Conservation (phyloP, 2,888 invertebrate species). For the Caenorhabditis zanzibari region DNA sequence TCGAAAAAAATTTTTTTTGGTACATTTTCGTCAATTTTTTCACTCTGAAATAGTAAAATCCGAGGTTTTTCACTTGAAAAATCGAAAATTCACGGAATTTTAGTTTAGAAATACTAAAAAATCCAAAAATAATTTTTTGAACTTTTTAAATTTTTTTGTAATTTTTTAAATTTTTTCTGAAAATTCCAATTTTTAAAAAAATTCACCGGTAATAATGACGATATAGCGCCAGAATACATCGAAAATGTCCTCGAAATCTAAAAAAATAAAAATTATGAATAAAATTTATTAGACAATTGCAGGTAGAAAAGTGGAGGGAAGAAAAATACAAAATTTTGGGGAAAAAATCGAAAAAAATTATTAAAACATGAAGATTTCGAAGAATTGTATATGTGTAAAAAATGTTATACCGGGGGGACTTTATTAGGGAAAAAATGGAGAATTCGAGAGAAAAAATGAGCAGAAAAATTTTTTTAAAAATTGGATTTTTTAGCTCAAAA, state of each 20-base stretch:
- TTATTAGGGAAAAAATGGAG: not conserved
- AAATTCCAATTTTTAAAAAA: not conserved
- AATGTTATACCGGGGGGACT: not conserved
- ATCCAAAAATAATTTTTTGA: not conserved
- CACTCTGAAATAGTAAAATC: no score
- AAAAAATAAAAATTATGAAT: not conserved
- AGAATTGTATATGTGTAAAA: no score
- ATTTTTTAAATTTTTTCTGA: no score
- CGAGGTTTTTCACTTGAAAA: no score
- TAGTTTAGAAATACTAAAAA: not conserved
- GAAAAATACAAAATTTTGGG: not conserved
- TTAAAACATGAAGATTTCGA: constrained; percentile 10
- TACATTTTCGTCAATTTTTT: no score
- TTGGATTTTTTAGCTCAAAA: no score
- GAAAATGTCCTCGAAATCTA: no score
- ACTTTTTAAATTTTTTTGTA: not conserved
- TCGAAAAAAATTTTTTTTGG: no score
- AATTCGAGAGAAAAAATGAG: not conserved
- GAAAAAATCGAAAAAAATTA: not conserved
- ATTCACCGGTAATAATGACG: constrained; percentile 29
- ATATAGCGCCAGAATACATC: not conserved
- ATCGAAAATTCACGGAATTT: not conserved
- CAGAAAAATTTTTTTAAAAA: no score
- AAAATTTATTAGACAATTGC: not conserved
- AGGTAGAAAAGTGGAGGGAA: not conserved